Evolutionary conservation across 2,113 vertebrate genomes (phyloP).

Genomic region (Callipepla californica): DNA sequence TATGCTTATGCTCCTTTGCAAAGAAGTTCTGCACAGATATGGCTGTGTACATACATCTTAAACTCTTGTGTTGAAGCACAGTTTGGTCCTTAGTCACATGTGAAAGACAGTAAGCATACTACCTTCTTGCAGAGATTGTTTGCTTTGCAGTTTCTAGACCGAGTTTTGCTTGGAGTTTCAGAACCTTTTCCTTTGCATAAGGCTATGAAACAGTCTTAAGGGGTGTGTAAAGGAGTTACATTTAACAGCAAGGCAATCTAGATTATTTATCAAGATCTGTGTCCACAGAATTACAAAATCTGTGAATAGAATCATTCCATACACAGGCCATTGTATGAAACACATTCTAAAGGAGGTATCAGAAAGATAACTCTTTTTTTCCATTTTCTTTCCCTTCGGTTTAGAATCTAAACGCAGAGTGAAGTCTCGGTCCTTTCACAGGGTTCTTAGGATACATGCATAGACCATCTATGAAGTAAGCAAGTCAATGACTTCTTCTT

Average conservation of each 20-base stretch:
- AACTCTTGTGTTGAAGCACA: not conserved
- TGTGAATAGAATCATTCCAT: not conserved
- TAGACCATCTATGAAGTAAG: accelerated
- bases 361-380: not conserved
- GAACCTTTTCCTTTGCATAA: not conserved
- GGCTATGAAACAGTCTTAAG: not conserved
- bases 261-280: not conserved
- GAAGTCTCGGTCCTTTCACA: accelerated
- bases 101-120: not conserved
- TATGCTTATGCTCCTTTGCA: not conserved
- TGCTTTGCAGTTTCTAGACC: not conserved
- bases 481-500: not conserved
- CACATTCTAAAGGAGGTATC: not conserved
- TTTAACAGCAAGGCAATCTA: not conserved
- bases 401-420: not conserved
- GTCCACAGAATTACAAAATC: not conserved
- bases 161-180: not conserved
- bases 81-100: not conserved
- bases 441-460: not conserved
- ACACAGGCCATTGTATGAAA: not conserved
- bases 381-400: not conserved
- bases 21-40: not conserved
- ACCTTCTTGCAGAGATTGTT: not conserved
- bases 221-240: not conserved
- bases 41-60: not conserved